These are phyloP conservation scores for Drosophila murphyi DNA, from an alignment of 1,140 invertebrate species.

Conservation along the genomic window DNA sequence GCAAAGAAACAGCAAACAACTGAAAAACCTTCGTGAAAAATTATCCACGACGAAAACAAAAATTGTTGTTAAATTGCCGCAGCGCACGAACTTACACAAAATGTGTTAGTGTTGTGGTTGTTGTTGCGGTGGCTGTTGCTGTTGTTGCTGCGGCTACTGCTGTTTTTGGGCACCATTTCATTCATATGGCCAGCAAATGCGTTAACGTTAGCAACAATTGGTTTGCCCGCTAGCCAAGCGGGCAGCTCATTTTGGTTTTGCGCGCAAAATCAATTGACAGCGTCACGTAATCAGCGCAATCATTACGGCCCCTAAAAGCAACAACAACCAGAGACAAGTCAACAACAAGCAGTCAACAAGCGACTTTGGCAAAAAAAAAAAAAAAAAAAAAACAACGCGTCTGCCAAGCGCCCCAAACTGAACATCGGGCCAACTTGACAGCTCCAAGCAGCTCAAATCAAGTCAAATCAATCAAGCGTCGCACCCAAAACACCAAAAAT, in stretches of 20 bases:
- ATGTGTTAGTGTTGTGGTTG: constrained; percentile 22
- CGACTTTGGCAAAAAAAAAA: constrained; percentile 31
- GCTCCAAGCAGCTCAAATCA: constrained; percentile 38
- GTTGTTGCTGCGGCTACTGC: constrained; percentile 23
- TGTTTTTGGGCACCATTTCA: constrained; percentile 62
- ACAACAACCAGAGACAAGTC: constrained; percentile 7
- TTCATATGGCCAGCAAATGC: constrained; percentile 62
- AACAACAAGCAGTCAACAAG: constrained; percentile 20
- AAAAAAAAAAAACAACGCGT: constrained; percentile 18
- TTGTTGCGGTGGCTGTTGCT: constrained; percentile 2
- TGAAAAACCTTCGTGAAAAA: constrained; percentile 81
- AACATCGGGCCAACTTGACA: constrained; percentile 21
- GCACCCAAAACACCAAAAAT: constrained; percentile 42
- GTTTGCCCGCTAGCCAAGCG: constrained; percentile 36
- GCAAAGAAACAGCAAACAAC: constrained; percentile 58
- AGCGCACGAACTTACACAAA: constrained; percentile 59
- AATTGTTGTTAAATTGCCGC: constrained; percentile 38
- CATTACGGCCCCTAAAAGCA: constrained; percentile 50
- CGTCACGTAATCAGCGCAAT: constrained; percentile 81
- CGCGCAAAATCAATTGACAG: constrained; percentile 74
- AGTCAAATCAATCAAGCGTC: constrained; percentile 55
- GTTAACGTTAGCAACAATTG: constrained; percentile 46
- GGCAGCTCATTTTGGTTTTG: constrained; percentile 41
- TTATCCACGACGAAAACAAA: constrained; percentile 63
- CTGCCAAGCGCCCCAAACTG: constrained; percentile 12